Evolutionary conservation across 37 sponge, comb jelly and placozoan species (phyloP).

Genomic region (Spongilla lacustris): DNA sequence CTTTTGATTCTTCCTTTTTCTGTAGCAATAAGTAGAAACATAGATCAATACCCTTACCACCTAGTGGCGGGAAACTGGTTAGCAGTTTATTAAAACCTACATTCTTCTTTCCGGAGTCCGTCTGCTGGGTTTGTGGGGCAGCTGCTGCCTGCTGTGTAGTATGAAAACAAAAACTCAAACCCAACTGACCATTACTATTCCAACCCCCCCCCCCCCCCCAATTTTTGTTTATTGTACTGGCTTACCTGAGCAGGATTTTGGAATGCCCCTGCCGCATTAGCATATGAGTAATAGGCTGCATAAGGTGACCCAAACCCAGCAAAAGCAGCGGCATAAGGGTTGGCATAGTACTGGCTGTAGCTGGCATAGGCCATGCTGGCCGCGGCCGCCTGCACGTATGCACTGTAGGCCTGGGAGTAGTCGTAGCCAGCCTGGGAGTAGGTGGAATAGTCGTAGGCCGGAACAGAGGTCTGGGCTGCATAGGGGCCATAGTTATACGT

Average conservation of each 20-base stretch:
- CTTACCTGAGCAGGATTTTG: not conserved
- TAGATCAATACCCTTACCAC: too few relatives aligned
- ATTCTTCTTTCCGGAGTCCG: not conserved
- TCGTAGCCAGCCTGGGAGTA: not conserved
- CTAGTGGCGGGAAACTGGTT: too few relatives aligned
- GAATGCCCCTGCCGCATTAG: not conserved
- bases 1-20: not conserved
- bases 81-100: too few relatives aligned
- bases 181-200: not conserved
- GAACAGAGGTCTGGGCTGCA: not conserved
- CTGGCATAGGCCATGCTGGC: not conserved
- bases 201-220: not conserved
- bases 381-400: not conserved
- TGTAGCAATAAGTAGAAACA: not conserved
- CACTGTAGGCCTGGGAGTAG: not conserved
- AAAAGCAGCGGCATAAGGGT: not conserved
- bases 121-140: not conserved
- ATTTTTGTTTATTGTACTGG: too few relatives aligned
- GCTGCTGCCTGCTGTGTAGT: not conserved
- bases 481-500: not conserved
- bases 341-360: not conserved
- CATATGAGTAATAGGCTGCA: not conserved
- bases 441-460: not conserved
- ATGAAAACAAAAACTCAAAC: not conserved
- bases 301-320: not conserved